Conservation (phyloP, 2,797 vertebrate species). For the Luscinia megarhynchos region DNA sequence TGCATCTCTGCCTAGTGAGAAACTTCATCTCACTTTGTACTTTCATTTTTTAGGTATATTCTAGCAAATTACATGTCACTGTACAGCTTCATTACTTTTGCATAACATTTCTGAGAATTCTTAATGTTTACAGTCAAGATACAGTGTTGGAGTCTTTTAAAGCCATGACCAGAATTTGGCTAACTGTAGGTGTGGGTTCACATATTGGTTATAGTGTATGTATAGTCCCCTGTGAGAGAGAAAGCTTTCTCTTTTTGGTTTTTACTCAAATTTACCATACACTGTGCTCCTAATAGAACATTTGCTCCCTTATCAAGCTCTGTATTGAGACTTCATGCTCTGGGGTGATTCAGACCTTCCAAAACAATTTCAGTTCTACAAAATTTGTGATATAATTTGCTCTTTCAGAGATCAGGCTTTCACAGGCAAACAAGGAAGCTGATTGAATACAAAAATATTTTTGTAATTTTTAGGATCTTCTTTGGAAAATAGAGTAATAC, state of each 20-base stretch:
- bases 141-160: not conserved
- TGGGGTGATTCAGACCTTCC: not conserved
- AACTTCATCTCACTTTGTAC: not conserved
- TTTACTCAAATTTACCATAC: not conserved
- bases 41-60: not conserved
- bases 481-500: not conserved
- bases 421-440: not conserved
- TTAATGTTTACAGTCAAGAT: not conserved
- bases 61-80: not conserved
- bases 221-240: not conserved
- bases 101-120: not conserved
- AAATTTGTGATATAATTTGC: not conserved
- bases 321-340: rapidly evolving
- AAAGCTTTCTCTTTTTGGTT: not conserved
- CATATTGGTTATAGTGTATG: not conserved
- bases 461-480: not conserved
- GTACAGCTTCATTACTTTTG: not conserved
- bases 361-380: not conserved
- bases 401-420: not conserved
- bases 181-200: not conserved
- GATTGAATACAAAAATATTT: not conserved
- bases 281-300: not conserved
- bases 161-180: not conserved
- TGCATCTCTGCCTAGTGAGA: not conserved
- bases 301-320: not conserved